These are phyloP conservation scores for Marmota monax DNA, from an alignment of 2,113 vertebrate genomes.

Conservation along the genomic window DNA sequence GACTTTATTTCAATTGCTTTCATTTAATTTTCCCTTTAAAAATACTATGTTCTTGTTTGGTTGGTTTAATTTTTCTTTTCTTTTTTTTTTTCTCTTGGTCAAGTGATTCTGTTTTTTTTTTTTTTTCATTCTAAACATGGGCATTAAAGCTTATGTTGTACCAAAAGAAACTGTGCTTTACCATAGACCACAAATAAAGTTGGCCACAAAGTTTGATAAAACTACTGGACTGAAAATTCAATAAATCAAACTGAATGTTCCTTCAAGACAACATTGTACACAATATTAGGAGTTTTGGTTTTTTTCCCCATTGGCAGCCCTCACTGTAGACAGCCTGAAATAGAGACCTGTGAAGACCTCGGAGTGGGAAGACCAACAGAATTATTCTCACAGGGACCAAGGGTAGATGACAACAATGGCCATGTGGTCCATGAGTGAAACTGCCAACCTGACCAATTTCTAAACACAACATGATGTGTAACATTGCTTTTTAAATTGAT, in stretches of 20 bases:
- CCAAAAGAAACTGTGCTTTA: slow-evolving; percentile 83
- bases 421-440: slow-evolving; percentile 72
- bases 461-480: slow-evolving; percentile 85
- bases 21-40: slow-evolving; percentile 76
- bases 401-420: slow-evolving; percentile 43
- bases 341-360: slow-evolving; percentile 52
- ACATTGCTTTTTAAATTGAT: slow-evolving; percentile 88
- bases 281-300: slow-evolving; percentile 57
- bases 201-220: slow-evolving; percentile 56
- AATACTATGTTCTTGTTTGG: neutral
- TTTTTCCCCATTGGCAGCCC: slow-evolving; percentile 68
- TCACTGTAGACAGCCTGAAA: slow-evolving; percentile 58
- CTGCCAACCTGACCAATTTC: slow-evolving; percentile 82
- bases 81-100: slow-evolving; percentile 53
- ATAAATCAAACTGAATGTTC: slow-evolving; percentile 75
- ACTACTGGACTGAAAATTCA: slow-evolving; percentile 56
- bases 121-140: slow-evolving; percentile 70
- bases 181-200: slow-evolving; percentile 69
- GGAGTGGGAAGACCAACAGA: slow-evolving; percentile 40
- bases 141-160: slow-evolving; percentile 82
- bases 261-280: slow-evolving; percentile 77
- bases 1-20: slow-evolving; percentile 81
- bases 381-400: slow-evolving; percentile 55
- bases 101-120: slow-evolving; percentile 72
- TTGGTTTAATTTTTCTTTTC: neutral